phyloP scores from a whole-genome alignment of 2,113 vertebrate genomes.

The Terrapene triunguis region DNA sequence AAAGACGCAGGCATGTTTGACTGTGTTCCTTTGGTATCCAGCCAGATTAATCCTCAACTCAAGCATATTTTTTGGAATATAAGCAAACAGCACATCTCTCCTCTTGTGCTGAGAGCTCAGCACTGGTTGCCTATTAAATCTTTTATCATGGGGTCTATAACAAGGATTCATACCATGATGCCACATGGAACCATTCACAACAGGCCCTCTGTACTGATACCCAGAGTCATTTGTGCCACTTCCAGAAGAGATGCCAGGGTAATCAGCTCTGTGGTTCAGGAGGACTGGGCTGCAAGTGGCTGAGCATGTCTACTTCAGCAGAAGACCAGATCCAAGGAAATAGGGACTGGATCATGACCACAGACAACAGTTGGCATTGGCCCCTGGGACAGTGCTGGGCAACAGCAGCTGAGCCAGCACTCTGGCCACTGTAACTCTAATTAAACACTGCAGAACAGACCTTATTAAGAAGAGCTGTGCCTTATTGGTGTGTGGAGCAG shows the following conservation, averaged over 20 bases:
- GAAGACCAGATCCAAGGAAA: not conserved
- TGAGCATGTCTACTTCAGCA: not conserved
- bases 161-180: fast-evolving
- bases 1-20: not conserved
- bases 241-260: not conserved
- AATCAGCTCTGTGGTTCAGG: not conserved
- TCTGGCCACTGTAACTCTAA: not conserved
- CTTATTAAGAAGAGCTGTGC: not conserved
- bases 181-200: not conserved
- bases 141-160: not conserved
- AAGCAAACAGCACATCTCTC: not conserved
- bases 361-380: not conserved
- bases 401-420: not conserved
- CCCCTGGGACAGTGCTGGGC: not conserved
- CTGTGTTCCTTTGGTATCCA: not conserved
- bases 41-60: not conserved
- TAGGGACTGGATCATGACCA: not conserved
- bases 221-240: not conserved
- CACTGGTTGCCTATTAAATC: not conserved
- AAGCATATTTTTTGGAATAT: not conserved
- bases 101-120: not conserved
- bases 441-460: not conserved
- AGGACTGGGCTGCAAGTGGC: not conserved
- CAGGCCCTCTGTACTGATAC: not conserved
- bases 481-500: too few species aligned